Evolutionary conservation across 92 coral and sea anemone genomes (phyloP), one percentile per base, ranked within the genome.

Genomic region (Desmophyllum pertusum): DNA sequence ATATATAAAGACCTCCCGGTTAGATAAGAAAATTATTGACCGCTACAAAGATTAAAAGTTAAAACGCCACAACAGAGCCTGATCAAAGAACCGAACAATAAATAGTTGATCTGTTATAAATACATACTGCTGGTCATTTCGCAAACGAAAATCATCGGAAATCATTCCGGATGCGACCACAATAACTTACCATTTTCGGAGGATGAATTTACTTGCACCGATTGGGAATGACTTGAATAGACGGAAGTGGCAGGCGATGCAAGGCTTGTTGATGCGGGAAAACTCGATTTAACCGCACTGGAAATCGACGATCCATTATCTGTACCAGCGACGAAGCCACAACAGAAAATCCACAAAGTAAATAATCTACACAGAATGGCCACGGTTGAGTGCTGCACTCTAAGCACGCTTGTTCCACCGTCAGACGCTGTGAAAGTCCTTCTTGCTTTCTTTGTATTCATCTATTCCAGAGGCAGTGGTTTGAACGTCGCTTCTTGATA

Each of bases 301-400:
- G 57, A 42, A 13, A 46, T 23, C 33, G 59, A 55, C 8, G 69
- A 8, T 15, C 1, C 72, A 82, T 62, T 57, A 70, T 29, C 53
- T 29, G 52, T 21, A 25, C 79, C 86, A 82, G 62, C 79, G 61
- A 74, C 79, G 41, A 73, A 72, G 15, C 78, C 53, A 82, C 78
- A 55, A 55, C 19, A 71, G 50, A 82, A 42, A 71, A 36, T 59
- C 71, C 71, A 82, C 79, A 82, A 82, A 15, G 68, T 61, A 82
- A 82, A 82, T 65, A 82, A 70, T 71, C 69, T 25, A 17, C 41
- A 13, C 59, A 36, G 40, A 41, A 82, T 82, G 86, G 86, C 86
- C 78, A 45, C 59, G 30, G n/a, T 29, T 14, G 31, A 35, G 63
- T 40, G 37, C 52, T 41, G 78, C 67, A 25, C 30, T 29, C 78